A percentile compares a stretch with the other conserved stretches of the same genome.
phyloP scores from a whole-genome alignment of 2,113 vertebrate species.

The Chascanopsetta lugubris region DNA sequence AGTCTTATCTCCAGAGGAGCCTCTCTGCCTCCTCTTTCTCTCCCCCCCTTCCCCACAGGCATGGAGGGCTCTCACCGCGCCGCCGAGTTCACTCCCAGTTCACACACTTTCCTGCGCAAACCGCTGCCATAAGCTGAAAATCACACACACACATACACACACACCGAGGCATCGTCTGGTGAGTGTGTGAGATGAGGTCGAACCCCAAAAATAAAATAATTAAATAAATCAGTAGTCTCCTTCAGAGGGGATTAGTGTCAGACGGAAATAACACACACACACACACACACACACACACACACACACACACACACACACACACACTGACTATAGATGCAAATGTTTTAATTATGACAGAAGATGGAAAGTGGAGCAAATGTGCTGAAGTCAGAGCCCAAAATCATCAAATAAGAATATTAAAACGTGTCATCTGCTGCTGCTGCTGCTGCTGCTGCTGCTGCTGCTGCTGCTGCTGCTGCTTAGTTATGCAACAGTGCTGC shows the following conservation, averaged over 20 bases:
- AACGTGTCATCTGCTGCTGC: conserved; percentile 22
- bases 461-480: no score
- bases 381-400: conserved; percentile 40
- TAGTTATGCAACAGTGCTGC: not conserved
- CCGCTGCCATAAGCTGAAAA: conserved; percentile 27
- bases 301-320: no score
- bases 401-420: conserved; percentile 44
- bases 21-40: conserved; percentile 63
- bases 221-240: no score
- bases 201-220: not conserved
- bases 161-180: not conserved
- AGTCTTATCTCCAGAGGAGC: conserved; percentile 72
- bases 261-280: conserved; percentile 24
- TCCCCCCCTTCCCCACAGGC: conserved; percentile 40
- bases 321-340: conserved; percentile 4
- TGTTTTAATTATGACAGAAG: conserved; percentile 50
- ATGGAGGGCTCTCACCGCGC: conserved; percentile 49
- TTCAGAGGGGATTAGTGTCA: conserved; percentile 34
- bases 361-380: conserved; percentile 31
- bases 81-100: conserved; percentile 62
- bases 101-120: conserved; percentile 12
- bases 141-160: conserved; percentile 7
- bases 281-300: no score
- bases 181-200: not conserved
- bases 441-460: no score